Evolutionary conservation across 2,113 vertebrate species (phyloP).

Genomic region (Chamaea fasciata): DNA sequence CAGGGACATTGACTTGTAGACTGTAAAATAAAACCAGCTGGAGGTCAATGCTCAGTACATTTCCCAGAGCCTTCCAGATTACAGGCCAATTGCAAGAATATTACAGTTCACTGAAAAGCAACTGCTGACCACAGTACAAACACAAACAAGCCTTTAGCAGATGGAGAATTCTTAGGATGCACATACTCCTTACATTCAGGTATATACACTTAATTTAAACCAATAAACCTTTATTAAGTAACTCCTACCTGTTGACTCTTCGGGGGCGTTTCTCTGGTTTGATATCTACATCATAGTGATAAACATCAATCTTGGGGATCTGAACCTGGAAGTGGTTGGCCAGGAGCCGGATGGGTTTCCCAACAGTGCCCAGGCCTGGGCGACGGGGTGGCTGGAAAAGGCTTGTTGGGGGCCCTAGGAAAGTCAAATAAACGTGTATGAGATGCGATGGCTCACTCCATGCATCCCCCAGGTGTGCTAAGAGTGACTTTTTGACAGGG

Average conservation of each 20-base stretch:
- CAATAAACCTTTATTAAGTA: background rate
- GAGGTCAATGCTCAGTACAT: background rate
- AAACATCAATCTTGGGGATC: constrained; percentile 99
- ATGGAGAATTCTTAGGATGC: background rate
- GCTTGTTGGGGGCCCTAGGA: constrained; percentile 87
- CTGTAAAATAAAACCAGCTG: background rate
- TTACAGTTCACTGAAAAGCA: background rate
- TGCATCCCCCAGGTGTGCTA: background rate
- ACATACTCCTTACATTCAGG: background rate
- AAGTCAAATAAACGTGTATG: background rate
- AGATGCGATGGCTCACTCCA: background rate
- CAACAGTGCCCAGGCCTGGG: constrained; percentile 95
- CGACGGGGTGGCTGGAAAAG: constrained; percentile 97
- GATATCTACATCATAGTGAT: constrained; percentile 99
- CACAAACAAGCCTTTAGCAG: background rate
- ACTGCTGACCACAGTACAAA: background rate
- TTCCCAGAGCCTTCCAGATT: background rate
- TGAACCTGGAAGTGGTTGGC: constrained; percentile 99
- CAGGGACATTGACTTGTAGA: background rate
- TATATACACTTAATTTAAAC: background rate
- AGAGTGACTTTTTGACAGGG: background rate
- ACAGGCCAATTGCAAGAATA: background rate
- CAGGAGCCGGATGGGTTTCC: constrained; percentile 95
- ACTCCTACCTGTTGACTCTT: constrained; percentile 92
- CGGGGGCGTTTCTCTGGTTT: constrained; percentile 98